phyloP scores from a whole-genome alignment of 2,797 vertebrate species.

The Arrhamphus sclerolepis region DNA sequence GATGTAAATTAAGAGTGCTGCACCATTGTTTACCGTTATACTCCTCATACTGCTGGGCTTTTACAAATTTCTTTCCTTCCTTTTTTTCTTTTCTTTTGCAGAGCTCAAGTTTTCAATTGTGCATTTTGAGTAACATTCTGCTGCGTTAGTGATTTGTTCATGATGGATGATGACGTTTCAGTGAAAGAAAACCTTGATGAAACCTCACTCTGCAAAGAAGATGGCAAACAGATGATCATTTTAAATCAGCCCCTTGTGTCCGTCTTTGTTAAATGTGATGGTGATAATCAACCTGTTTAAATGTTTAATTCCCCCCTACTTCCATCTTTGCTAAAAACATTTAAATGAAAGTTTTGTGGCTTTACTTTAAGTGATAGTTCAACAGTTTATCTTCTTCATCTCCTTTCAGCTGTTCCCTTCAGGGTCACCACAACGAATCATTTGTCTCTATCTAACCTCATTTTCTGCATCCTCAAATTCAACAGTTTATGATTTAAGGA shows the following conservation, averaged over 20 bases:
- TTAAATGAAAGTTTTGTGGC: not conserved
- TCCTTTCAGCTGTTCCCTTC: too few species aligned
- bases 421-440: too few species aligned
- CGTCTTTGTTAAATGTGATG: not conserved
- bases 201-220: not conserved
- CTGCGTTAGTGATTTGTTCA: conserved; percentile 17
- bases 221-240: not conserved
- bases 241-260: not conserved
- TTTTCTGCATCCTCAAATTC: too few species aligned
- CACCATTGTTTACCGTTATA: conserved; percentile 47
- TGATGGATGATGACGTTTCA: not conserved
- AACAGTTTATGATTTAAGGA: too few species aligned
- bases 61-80: not conserved
- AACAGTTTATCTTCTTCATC: too few species aligned
- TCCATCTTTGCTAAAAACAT: not conserved
- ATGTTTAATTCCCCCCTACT: not conserved
- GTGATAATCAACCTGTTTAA: too few species aligned
- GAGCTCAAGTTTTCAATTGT: conserved; percentile 1
- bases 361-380: not conserved
- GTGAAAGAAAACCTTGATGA: not conserved
- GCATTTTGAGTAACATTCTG: conserved; percentile 11
- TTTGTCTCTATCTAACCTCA: too few species aligned
- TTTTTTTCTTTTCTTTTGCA: not conserved
- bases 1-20: conserved; percentile 45
- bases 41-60: conserved; percentile 34